Percentiles rank a stretch among this genome's conserved stretches.
These are phyloP conservation scores for Otocyon megalotis DNA, from an alignment of 2,113 vertebrate genomes.

Conservation along the genomic window DNA sequence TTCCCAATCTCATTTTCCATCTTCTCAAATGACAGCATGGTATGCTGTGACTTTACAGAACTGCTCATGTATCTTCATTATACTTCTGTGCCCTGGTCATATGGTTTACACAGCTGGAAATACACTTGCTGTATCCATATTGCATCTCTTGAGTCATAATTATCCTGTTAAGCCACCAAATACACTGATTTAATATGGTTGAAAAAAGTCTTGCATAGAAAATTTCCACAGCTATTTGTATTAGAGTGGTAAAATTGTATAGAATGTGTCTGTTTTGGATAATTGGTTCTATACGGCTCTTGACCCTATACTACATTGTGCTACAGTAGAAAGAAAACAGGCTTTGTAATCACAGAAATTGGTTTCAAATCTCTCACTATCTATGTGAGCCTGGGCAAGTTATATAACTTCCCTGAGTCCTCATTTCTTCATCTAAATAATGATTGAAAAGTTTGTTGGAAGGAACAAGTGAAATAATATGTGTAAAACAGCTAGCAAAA, in stretches of 20 bases:
- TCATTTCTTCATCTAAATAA: constrained; percentile 52
- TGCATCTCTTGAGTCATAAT: not conserved
- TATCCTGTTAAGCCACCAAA: not conserved
- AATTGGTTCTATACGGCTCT: not conserved
- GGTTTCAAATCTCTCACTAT: not conserved
- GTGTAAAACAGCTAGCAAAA: constrained; percentile 39
- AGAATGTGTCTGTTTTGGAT: not conserved
- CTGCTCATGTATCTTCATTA: not conserved
- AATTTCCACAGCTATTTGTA: constrained; percentile 37
- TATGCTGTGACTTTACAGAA: not conserved
- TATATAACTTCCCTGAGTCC: not conserved
- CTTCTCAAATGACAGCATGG: not conserved
- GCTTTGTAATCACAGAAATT: constrained; percentile 30
- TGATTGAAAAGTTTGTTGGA: not conserved
- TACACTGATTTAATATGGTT: not conserved
- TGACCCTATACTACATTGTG: not conserved
- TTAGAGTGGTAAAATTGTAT: constrained; percentile 46
- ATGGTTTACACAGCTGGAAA: not conserved
- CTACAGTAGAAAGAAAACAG: not conserved
- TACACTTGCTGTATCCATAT: not conserved
- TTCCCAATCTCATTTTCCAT: not conserved
- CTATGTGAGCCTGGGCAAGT: not conserved
- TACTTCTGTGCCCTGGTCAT: not conserved
- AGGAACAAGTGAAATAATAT: constrained; percentile 32
- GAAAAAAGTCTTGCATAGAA: not conserved